Base-by-base conservation (phyloP, 2,797 vertebrate species). In the Taenioides sp. region DNA sequence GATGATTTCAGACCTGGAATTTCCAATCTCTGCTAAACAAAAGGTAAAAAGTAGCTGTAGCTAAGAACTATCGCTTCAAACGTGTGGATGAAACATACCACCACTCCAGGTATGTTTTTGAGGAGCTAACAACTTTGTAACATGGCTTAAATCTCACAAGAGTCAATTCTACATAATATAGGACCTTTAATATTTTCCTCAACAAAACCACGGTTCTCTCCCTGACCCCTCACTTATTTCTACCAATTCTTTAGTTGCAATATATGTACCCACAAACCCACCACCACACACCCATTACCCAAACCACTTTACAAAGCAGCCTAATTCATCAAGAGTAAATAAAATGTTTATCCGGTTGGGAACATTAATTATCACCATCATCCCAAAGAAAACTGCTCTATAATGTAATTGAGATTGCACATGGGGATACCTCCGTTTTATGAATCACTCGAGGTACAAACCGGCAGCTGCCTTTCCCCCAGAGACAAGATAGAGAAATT, bases 321-420 rank as follows among this genome's bases (percentile, higher is more conserved):
- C 93, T 92, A 91, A 95, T 93, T 93, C 85, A 92, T 91, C 92
- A 95, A 91, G 92, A 95, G 94, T 95, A 96, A 97, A 96, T 96
- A 95, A 94, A 96, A 96, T 94, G 93, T 96, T 96, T 95, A 92
- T 94, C 75, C 86, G 86, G 86, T 88, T 91, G 91, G 93, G 94
- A 93, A 94, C 94, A 95, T 97, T 96, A 96, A 98, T 98, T 96
- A 96, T 93, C 78, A 91, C 93, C 85, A 95, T 95, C 94, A 96
- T 94, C 92, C 90, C 88, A 92, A 87, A 37, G 3, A 62, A 37
- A 94, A 94, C 89, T 84, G 90, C 93, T 93, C 92, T 94, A 92
- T 95, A 96, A 97, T 96, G 93, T 95, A 96, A 95, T 94, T 94
- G 94, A 93, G 90, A 91, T 93, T 93, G 93, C 93, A 93, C 88